Base-by-base conservation (phyloP, 92 coral and sea anemone genomes). In the Chrysogorgia sp. region DNA sequence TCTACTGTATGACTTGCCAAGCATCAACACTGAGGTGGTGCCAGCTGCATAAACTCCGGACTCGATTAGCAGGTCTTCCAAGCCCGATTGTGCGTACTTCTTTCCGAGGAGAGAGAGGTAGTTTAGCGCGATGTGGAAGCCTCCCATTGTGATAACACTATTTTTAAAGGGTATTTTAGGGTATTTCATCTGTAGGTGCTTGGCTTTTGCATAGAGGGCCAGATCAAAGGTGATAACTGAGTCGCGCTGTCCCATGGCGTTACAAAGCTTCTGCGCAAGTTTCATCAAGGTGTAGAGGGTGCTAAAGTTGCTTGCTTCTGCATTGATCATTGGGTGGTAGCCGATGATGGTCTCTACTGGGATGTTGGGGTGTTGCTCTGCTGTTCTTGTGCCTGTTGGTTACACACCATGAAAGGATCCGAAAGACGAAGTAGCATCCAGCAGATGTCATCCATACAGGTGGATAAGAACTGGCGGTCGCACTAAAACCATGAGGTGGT, bases 1-100 rank as follows among this genome's bases (percentile, higher is more conserved):
- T 28, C 88, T 77, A 66, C 85, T 90, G 84, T 90, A 90, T 1
- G 86, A 86, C 40, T 90, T 86, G 56, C 85, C 90, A 35, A 40
- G 69, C 86, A 84, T 80, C 40, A 90, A n/a, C 25, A 88, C 79
- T 15, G 86, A 17, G 14, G 89, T 81, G 10, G 87, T 58, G 14
- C 91, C 85, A 41, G 85, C 75, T 23, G 84, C 85, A 29, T 85
- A 83, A 21, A 87, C 85, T 1, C 92, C 92, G 31, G 88, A 88
- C 58, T 90, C 90, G 19, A 88, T 74, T 20, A 90, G 62, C 20
- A 90, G 83, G 68, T 85, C 92, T 3, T 84, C 84, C 13, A 88
- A 35, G 26, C 89, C 89, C 67, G 83, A 78, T 41, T 64, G 47
- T 0, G 25, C 29, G 33, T n/a, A 88, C 52, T 62, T 88, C 86